These are phyloP conservation scores for Orthosia incerta DNA, from an alignment of 2,888 invertebrate species.

Conservation along the genomic window DNA sequence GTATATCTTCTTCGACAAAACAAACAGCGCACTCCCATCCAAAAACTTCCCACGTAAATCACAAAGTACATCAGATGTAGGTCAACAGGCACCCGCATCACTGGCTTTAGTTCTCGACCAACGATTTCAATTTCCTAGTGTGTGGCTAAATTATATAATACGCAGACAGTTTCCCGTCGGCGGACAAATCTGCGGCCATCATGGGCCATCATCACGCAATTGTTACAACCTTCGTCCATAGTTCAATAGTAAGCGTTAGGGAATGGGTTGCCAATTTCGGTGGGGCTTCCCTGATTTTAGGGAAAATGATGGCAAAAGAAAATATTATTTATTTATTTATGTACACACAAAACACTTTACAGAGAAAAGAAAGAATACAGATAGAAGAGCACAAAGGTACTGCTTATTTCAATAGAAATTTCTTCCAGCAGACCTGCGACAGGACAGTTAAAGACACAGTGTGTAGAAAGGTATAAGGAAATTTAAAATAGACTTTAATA, in stretches of 20 bases:
- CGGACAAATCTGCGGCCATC: conserved; percentile 69
- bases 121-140: conserved; percentile 66
- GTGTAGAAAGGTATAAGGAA: no score
- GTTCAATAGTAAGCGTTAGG: conserved; percentile 64
- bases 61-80: conserved; percentile 40
- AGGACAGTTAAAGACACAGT: no score
- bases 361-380: no score
- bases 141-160: conserved; percentile 68
- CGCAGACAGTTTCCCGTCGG: conserved; percentile 65
- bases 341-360: no score
- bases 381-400: no score
- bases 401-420: no score
- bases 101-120: conserved; percentile 48
- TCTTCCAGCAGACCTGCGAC: no score
- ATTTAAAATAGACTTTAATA: no score
- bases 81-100: conserved; percentile 56
- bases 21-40: conserved; percentile 3
- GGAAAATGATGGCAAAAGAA: neutral
- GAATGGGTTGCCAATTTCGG: conserved; percentile 53
- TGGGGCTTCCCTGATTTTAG: conserved; percentile 12
- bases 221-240: conserved; percentile 73
- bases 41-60: conserved; percentile 48
- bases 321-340: no score
- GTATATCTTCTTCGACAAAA: conserved; percentile 7
- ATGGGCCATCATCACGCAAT: conserved; percentile 69